These are phyloP conservation scores for Hemiscyllium ocellatum DNA, from an alignment of 2,113 vertebrate species.

Conservation along the genomic window DNA sequence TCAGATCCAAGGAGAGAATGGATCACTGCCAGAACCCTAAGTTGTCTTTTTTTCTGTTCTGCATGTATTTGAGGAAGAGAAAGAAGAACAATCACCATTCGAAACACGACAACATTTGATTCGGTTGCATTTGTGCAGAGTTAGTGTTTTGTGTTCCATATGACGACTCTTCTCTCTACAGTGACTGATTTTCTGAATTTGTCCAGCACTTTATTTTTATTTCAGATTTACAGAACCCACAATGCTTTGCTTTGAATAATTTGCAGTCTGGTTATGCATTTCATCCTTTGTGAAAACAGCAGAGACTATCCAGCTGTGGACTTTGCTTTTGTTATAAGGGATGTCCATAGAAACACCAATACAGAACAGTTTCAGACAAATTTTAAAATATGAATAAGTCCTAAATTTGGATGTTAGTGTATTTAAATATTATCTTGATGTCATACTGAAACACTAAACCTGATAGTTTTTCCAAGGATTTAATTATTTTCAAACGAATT, in stretches of 20 bases:
- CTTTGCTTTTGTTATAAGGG: not conserved
- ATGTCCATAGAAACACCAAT: not conserved
- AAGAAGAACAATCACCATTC: not conserved
- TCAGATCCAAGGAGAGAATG: not conserved
- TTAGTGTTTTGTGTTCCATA: no score
- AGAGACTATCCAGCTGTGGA: not conserved
- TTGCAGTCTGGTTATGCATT: not conserved
- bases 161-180: no score
- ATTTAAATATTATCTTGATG: not conserved
- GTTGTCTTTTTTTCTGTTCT: not conserved
- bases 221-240: no score
- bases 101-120: not conserved
- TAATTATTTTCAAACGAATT: not conserved
- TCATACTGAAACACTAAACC: not conserved
- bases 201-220: no score
- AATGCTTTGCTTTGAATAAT: no score
- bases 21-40: not conserved
- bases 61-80: not conserved
- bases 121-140: no score
- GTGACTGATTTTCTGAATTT: no score
- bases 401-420: no score
- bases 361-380: not conserved
- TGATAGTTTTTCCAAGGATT: not conserved
- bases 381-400: not conserved
- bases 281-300: not conserved